phyloP scores from a whole-genome alignment of 1,140 invertebrate genomes.

The Eufriesea mexicana region DNA sequence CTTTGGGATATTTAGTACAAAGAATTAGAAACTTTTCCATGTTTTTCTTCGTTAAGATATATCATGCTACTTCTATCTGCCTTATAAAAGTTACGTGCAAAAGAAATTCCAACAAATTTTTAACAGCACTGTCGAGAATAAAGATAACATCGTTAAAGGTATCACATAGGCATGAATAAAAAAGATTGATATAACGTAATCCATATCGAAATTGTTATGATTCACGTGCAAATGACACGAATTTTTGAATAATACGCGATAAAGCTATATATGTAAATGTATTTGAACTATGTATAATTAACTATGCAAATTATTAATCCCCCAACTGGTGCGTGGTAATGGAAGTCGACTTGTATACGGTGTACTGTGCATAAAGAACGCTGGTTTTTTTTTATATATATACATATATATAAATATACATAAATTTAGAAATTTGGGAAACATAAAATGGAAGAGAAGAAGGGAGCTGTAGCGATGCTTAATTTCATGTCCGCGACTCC shows the following conservation, averaged over 20 bases:
- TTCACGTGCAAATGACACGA: not conserved
- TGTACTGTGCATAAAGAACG: constrained; percentile 12
- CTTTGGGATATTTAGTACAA: too few relatives aligned
- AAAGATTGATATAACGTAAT: not conserved
- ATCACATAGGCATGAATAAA: not conserved
- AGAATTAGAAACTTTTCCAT: not conserved
- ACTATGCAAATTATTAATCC: constrained; percentile 9
- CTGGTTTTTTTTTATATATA: not conserved
- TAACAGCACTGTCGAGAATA: not conserved
- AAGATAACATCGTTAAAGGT: not conserved
- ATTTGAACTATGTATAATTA: constrained; percentile 15
- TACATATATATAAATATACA: not conserved
- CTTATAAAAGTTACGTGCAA: not conserved
- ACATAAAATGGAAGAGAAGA: not conserved
- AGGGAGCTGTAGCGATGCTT: not conserved
- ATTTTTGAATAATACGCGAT: constrained; percentile 3
- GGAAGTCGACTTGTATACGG: not conserved
- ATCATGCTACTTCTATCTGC: not conserved
- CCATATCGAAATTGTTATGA: constrained; percentile 22
- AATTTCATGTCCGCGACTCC: constrained; percentile 2
- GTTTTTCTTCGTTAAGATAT: not conserved
- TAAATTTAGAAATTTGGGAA: not conserved
- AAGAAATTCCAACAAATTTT: not conserved
- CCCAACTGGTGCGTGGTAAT: not conserved
- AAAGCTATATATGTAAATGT: constrained; percentile 17